Base-by-base conservation (phyloP, 2,888 invertebrate genomes). In the Dryocosmus kuriphilus region DNA sequence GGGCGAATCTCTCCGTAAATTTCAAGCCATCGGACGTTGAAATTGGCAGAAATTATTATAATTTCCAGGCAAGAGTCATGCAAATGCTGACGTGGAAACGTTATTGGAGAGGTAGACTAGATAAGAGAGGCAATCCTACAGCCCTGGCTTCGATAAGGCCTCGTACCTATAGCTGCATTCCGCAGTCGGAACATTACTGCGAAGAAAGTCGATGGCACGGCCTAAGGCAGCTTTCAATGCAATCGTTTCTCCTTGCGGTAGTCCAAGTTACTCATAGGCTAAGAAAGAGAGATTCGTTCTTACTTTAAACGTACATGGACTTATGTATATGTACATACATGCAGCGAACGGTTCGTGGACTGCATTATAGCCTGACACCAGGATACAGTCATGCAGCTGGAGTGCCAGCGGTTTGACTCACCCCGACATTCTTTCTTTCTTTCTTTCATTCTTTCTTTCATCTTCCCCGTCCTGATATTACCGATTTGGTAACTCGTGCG, bases 331-430 rank as follows among this genome's bases (percentile, higher is more conserved):
- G 51, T 51, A 7, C 24, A 41, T 51, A 7, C 24, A 41, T 65
- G 27, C 7, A 71, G 46, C 8, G n/a, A 71, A 46, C 51, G 27
- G 46, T 46, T 78, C 74, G 75, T 75, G 78, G 80, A 78, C 81
- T 82, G 80, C 83, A 84, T 83, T 85, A 85, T 71, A 46, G 46
- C 71, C 60, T 75, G 75, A 74, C 41, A 78, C 76, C 77, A 78
- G 75, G 71, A 65, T 74, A 77, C 65, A 67, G 78, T 71, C 71
- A 71, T 85, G 85, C 85, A 85, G 85, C 81, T 83, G 79, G 83
- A 85, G 84, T 86, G 81, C 85, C 86, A 84, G 80, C 78, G 83
- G 83, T 85, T 86, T 85, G 86, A 86, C 85, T 86, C 85, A 86
- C 84, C 83, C 82, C 81, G 79, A 82, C 85, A 85, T 86, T 86